Percentiles rank a stretch among this genome's conserved stretches.
phyloP scores from a whole-genome alignment of 2,113 vertebrate genomes.

The Sturnira hondurensis region DNA sequence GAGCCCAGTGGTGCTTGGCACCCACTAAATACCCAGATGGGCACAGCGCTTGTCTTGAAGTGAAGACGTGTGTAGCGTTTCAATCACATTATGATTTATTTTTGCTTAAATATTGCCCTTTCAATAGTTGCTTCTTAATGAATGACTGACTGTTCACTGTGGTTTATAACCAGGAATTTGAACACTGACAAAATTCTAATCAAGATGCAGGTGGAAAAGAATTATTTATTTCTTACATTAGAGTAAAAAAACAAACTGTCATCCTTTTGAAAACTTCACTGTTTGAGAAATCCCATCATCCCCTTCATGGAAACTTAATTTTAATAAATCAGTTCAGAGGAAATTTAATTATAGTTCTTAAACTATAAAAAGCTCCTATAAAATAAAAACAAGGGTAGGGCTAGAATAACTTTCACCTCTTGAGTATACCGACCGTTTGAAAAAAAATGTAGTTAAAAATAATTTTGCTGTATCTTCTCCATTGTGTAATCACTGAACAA shows the following conservation, averaged over 20 bases:
- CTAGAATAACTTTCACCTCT: background rate
- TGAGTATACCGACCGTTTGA: background rate
- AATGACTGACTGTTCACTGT: slow-evolving; percentile 52
- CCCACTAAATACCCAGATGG: slow-evolving; percentile 52
- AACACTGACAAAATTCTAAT: slow-evolving; percentile 57
- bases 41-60: slow-evolving; percentile 24
- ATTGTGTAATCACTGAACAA: background rate
- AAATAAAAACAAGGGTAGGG: slow-evolving; percentile 20
- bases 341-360: slow-evolving; percentile 55
- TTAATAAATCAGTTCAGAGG: slow-evolving; percentile 54
- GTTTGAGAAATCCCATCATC: slow-evolving; percentile 45
- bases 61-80: slow-evolving; percentile 54
- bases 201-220: slow-evolving; percentile 2
- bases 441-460: background rate
- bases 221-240: slow-evolving; percentile 1
- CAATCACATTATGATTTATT: slow-evolving; percentile 54
- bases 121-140: slow-evolving; percentile 55
- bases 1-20: slow-evolving; percentile 39
- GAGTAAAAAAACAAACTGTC: slow-evolving; percentile 28
- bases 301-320: slow-evolving; percentile 26
- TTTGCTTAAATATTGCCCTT: slow-evolving; percentile 49
- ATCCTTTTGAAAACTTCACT: background rate
- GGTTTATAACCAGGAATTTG: slow-evolving; percentile 43
- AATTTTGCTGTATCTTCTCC: background rate
- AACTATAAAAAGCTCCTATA: slow-evolving; percentile 8